A percentile compares a stretch with the other conserved stretches of the same genome.
phyloP scores from a whole-genome alignment of 2,113 vertebrate genomes.

The Sprattus sprattus region DNA sequence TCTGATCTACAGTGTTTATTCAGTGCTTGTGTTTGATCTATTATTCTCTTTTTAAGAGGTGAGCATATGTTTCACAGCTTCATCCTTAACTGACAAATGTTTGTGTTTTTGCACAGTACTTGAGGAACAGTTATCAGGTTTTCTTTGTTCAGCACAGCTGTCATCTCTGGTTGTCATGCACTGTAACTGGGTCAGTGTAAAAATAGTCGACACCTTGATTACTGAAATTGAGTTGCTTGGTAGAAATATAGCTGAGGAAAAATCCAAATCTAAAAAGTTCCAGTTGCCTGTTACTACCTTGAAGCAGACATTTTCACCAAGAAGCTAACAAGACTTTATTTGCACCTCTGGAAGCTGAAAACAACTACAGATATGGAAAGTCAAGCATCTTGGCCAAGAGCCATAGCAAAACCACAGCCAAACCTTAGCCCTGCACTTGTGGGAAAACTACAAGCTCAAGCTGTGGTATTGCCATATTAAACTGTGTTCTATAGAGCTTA shows the following conservation, averaged over 20 bases:
- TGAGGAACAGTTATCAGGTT: not conserved
- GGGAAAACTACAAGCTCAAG: not conserved
- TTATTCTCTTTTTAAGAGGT: not conserved
- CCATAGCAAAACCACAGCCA: not conserved
- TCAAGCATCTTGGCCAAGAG: not conserved
- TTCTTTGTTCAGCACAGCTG: not conserved
- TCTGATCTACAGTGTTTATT: not conserved
- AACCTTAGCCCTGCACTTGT: not conserved
- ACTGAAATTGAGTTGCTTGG: not conserved
- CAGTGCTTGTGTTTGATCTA: not conserved
- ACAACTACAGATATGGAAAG: not conserved
- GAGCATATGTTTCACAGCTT: not conserved
- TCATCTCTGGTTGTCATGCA: not conserved
- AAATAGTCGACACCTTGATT: not conserved
- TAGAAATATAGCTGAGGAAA: not conserved
- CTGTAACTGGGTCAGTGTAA: not conserved
- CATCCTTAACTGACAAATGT: not conserved
- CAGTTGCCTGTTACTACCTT: too few relatives aligned
- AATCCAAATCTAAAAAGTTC: not conserved
- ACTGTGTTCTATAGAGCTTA: slow-evolving; percentile 1
- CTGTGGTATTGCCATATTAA: not conserved
- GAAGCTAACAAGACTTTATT: not conserved
- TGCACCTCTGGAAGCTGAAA: not conserved
- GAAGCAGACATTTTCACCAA: not conserved
- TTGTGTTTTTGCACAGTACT: not conserved